A percentile compares a stretch with the other conserved stretches of the same genome.
Evolutionary conservation across 2,888 invertebrate genomes (phyloP).

Genomic region (Leucophenga maculata): DNA sequence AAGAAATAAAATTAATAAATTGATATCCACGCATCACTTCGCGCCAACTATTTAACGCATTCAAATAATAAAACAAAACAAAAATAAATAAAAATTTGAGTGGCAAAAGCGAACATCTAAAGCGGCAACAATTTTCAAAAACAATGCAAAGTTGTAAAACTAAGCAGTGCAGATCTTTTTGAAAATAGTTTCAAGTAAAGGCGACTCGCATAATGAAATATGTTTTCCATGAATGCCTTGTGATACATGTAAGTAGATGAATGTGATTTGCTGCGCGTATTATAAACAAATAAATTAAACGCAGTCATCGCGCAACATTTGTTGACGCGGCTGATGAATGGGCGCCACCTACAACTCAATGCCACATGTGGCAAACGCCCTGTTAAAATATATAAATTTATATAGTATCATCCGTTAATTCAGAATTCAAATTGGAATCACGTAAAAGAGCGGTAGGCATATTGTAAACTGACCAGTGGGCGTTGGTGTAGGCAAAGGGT

Average conservation of each 20-base stretch:
- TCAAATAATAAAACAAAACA: too few relatives aligned
- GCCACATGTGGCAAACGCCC: background rate
- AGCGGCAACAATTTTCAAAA: background rate
- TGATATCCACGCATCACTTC: background rate
- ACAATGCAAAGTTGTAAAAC: background rate
- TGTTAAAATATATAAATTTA: background rate
- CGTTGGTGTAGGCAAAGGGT: slow-evolving; percentile 20
- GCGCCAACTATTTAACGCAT: too few relatives aligned
- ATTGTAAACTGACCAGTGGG: slow-evolving; percentile 15
- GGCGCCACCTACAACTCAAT: slow-evolving; percentile 26
- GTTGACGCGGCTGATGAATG: slow-evolving; percentile 10
- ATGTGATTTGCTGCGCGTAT: background rate
- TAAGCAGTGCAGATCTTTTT: background rate
- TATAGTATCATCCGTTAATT: background rate
- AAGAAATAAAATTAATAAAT: background rate
- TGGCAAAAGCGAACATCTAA: background rate
- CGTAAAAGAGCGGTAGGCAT: background rate
- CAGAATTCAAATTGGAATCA: slow-evolving; percentile 5
- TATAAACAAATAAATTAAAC: too few relatives aligned
- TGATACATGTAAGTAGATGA: background rate
- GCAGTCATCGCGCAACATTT: slow-evolving; percentile 34
- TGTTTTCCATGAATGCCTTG: background rate
- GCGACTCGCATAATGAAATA: background rate
- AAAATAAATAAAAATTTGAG: too few relatives aligned
- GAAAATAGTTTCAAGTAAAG: too few relatives aligned